These are phyloP conservation scores for Psilanteris sp. DNA, from an alignment of 1,140 invertebrate species.

Conservation along the genomic window DNA sequence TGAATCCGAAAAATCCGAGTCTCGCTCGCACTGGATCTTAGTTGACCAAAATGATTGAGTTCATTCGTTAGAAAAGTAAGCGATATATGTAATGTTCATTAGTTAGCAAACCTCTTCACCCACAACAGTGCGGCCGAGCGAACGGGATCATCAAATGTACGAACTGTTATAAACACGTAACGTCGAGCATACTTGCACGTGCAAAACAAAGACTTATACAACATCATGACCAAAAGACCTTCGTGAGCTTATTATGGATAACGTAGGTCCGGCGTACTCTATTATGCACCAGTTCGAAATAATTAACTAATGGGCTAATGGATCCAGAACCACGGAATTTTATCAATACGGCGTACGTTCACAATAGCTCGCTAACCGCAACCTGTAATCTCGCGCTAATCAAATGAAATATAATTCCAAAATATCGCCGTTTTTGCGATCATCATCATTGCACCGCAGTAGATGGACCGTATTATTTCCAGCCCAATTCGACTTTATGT, in stretches of 20 bases:
- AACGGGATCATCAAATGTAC: constrained; percentile 39
- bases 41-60: constrained; percentile 30
- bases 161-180: constrained; percentile 42
- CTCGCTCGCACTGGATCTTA: not conserved
- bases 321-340: constrained; percentile 66
- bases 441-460: constrained; percentile 9
- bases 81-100: constrained; percentile 46
- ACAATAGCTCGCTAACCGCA: constrained; percentile 36
- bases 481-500: no score
- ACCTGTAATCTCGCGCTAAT: constrained; percentile 18
- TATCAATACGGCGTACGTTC: constrained; percentile 44
- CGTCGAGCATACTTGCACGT: constrained; percentile 41
- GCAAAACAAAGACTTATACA: constrained; percentile 57
- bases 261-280: constrained; percentile 67
- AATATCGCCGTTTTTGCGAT: constrained; percentile 41
- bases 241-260: constrained; percentile 65
- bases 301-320: constrained; percentile 78
- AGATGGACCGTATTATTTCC: no score
- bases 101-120: constrained; percentile 46
- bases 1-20: not conserved
- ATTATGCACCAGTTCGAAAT: constrained; percentile 73
- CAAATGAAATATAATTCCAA: constrained; percentile 36
- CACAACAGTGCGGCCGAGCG: constrained; percentile 29
- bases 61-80: constrained; percentile 33
- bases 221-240: constrained; percentile 60